phyloP scores from a whole-genome alignment of 1,140 invertebrate genomes.

The Drosophila pseudoobscura region DNA sequence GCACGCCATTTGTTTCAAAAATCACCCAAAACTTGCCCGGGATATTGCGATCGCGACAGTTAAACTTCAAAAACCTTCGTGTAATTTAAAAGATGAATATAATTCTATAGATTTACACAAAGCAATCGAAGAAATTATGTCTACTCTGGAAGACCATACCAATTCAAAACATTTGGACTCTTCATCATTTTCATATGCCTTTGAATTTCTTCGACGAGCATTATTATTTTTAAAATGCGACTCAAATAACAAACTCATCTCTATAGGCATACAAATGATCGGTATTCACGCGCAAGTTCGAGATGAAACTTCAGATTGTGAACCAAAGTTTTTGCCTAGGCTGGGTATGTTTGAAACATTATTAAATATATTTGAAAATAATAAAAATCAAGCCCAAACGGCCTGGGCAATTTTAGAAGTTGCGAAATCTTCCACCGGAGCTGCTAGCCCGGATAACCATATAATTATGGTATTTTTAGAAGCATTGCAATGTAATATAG shows the following conservation, averaged over 20 bases:
- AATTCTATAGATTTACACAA: constrained; percentile 86
- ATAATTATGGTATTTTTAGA: constrained; percentile 91
- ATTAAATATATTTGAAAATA: constrained; percentile 90
- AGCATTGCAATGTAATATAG: constrained; percentile 87
- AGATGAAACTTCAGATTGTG: constrained; percentile 81
- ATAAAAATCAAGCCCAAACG: constrained; percentile 90
- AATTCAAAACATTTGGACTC: constrained; percentile 50
- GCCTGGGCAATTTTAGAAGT: constrained; percentile 91
- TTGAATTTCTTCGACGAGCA: constrained; percentile 90
- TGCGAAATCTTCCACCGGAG: constrained; percentile 88
- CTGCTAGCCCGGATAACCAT: constrained; percentile 86
- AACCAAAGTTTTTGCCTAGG: constrained; percentile 90
- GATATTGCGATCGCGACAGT: constrained; percentile 88
- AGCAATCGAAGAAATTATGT: constrained; percentile 35
- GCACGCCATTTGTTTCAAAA: constrained; percentile 55
- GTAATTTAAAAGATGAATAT: constrained; percentile 91
- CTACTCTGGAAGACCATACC: constrained; percentile 38
- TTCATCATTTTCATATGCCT: constrained; percentile 92
- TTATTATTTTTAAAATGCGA: constrained; percentile 83
- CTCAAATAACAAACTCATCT: constrained; percentile 86
- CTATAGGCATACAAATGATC: constrained; percentile 87
- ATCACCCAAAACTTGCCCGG: constrained; percentile 33
- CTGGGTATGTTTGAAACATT: constrained; percentile 92
- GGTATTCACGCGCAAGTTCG: constrained; percentile 88
- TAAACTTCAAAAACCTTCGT: constrained; percentile 89